These are phyloP conservation scores for Spea bombifrons DNA, from an alignment of 2,113 vertebrate genomes.

Conservation along the genomic window DNA sequence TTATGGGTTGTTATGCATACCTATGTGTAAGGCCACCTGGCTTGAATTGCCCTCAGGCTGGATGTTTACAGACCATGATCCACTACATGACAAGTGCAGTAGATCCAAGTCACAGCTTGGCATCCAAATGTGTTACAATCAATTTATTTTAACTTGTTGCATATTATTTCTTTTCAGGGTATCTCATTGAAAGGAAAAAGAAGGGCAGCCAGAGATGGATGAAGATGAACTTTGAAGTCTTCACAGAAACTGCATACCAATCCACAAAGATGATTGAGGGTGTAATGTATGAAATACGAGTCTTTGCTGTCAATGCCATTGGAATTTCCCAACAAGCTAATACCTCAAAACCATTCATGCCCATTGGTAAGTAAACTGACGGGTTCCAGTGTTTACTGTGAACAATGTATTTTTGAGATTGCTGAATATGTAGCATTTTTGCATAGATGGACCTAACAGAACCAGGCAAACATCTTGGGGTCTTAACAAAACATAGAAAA, in stretches of 20 bases:
- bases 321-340: slow-evolving; percentile 80
- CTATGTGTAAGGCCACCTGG: no score
- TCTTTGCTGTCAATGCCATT: slow-evolving; percentile 82
- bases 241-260: slow-evolving; percentile 71
- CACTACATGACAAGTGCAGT: no score
- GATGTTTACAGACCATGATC: no score
- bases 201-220: slow-evolving; percentile 82
- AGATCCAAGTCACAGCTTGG: no score
- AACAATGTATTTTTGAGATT: not conserved
- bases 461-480: no score
- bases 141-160: not conserved
- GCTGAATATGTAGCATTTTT: no score
- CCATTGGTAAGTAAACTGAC: slow-evolving; percentile 61
- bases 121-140: not conserved
- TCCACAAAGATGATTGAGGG: slow-evolving; percentile 90
- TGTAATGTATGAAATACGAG: slow-evolving; percentile 83
- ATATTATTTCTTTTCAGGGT: slow-evolving; percentile 65
- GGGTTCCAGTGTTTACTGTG: not conserved
- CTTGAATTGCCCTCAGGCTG: no score
- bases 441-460: no score
- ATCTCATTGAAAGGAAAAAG: slow-evolving; percentile 87
- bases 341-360: slow-evolving; percentile 67
- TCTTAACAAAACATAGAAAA: no score
- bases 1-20: no score
- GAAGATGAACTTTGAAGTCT: slow-evolving; percentile 87